phyloP scores from a whole-genome alignment of 2,797 vertebrate genomes.

The Muraenolepis orangiensis region DNA sequence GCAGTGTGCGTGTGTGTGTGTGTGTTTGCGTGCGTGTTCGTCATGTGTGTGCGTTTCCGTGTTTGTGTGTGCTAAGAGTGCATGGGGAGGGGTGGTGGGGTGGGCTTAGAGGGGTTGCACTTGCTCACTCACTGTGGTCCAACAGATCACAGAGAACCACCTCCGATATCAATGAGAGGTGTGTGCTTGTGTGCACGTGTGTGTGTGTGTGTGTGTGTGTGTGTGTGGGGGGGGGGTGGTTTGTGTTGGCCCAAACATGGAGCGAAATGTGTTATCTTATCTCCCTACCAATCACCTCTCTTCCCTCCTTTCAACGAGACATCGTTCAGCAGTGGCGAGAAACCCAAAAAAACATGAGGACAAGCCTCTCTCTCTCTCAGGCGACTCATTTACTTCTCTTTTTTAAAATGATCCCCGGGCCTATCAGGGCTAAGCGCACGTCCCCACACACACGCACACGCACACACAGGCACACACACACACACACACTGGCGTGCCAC shows the following conservation, averaged over 20 bases:
- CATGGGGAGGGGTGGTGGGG: neutral
- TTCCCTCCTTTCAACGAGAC: slow-evolving; percentile 16
- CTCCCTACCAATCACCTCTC: slow-evolving; percentile 39
- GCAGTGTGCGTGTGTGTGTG: slow-evolving; percentile 22
- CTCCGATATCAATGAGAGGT: slow-evolving; percentile 34
- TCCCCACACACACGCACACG: slow-evolving; percentile 32
- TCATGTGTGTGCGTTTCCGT: neutral
- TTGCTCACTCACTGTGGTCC: slow-evolving; percentile 42
- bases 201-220: slow-evolving; percentile 38
- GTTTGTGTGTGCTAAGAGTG: neutral
- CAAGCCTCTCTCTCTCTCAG: neutral
- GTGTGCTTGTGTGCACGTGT: slow-evolving; percentile 6
- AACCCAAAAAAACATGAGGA: neutral
- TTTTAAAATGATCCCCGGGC: slow-evolving; percentile 11
- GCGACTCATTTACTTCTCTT: neutral
- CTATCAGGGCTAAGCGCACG: slow-evolving; percentile 16
- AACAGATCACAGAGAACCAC: slow-evolving; percentile 66
- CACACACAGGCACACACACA: slow-evolving; percentile 3
- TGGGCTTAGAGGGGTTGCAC: neutral
- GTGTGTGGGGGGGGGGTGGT: too few relatives aligned
- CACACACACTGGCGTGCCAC: slow-evolving; percentile 55
- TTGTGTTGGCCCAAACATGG: slow-evolving; percentile 57
- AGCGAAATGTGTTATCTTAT: slow-evolving; percentile 53
- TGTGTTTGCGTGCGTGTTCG: slow-evolving; percentile 7
- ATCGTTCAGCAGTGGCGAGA: neutral